Conservation (phyloP, 2,113 vertebrate species). For the human (Homo sapiens) region GRCh38 chr13:25558501-25559000, state of each 20-base stretch:
- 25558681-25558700: not conserved
- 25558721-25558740: not conserved
- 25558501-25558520: not conserved
- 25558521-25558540: not conserved
- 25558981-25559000: constrained; percentile 99
- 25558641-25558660: not conserved
- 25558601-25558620: not conserved
- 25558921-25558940: not conserved
- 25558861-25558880: not conserved
- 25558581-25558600: not conserved
- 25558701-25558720: too few relatives aligned
- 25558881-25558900: constrained; percentile 25
- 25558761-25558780: not conserved
- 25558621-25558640: not conserved
- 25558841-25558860: not conserved
- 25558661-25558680: not conserved
- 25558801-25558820: not conserved
- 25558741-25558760: not conserved
- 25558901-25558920: not conserved
- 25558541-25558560: not conserved
- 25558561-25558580: not conserved
- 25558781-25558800: not conserved
- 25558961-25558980: constrained; percentile 93
- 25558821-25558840: not conserved
- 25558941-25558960: not conserved